phyloP scores from a whole-genome alignment of 2,888 invertebrate genomes.

The Scaptomyza caliginosa region DNA sequence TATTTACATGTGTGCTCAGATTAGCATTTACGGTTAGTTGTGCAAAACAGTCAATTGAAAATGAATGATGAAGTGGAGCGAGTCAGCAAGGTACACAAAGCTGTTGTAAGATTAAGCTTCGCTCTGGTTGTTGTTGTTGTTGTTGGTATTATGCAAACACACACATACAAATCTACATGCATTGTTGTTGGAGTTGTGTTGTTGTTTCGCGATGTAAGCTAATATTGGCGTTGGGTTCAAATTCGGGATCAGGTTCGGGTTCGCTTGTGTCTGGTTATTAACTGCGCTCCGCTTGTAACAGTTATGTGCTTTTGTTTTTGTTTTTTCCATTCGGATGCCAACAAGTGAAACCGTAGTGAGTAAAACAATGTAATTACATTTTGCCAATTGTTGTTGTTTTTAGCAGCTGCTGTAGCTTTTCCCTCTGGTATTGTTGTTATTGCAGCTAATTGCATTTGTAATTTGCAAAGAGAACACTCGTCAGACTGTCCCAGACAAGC shows the following conservation, averaged over 20 bases:
- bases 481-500: not conserved
- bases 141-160: constrained; percentile 17
- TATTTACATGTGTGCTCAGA: not conserved
- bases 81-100: constrained; percentile 1
- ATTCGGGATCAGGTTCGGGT: constrained; percentile 23
- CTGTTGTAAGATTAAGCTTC: constrained; percentile 36
- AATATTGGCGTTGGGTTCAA: constrained; percentile 28
- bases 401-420: not conserved
- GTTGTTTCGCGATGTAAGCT: constrained; percentile 49
- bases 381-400: constrained; percentile 39
- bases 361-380: constrained; percentile 75
- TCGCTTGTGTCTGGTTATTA: constrained; percentile 38
- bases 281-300: constrained; percentile 44
- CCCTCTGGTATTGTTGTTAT: constrained; percentile 8
- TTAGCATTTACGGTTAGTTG: not conserved
- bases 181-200: not conserved
- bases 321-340: constrained; percentile 39
- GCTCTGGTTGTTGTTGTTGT: constrained; percentile 28
- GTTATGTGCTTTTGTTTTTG: constrained; percentile 51
- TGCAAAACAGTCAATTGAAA: constrained; percentile 17
- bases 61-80: not conserved
- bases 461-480: constrained; percentile 24
- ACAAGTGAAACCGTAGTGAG: constrained; percentile 75
- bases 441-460: constrained; percentile 63
- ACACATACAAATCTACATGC: not conserved